phyloP scores from a whole-genome alignment of 2,797 vertebrate species.

The Nothura maculosa region DNA sequence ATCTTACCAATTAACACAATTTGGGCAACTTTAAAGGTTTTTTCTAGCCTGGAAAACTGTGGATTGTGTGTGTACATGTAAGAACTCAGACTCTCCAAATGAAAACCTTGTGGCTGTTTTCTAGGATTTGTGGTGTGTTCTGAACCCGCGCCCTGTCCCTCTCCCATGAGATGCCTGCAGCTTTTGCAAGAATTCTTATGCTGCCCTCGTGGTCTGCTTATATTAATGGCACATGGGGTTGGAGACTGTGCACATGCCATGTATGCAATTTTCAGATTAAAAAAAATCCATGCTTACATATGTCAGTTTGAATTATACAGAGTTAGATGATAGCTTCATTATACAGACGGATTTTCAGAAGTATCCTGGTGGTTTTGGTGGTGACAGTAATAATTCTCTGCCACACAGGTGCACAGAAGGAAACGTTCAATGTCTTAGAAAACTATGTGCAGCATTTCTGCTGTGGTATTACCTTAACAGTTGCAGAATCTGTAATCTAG shows the following conservation, averaged over 20 bases:
- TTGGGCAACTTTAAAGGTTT: neutral
- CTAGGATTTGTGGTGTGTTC: too few relatives aligned
- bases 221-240: too few relatives aligned
- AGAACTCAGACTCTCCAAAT: too few relatives aligned
- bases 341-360: neutral
- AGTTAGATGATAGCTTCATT: neutral
- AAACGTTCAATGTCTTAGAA: neutral
- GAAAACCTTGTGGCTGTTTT: too few relatives aligned
- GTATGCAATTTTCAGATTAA: neutral
- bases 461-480: rapidly evolving
- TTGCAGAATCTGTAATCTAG: neutral
- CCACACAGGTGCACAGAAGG: neutral
- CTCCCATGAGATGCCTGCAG: too few relatives aligned
- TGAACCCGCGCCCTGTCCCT: too few relatives aligned
- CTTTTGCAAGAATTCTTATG: too few relatives aligned
- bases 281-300: neutral
- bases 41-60: neutral
- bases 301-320: rapidly evolving
- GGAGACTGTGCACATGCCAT: too few relatives aligned
- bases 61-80: too few relatives aligned
- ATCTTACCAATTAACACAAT: neutral
- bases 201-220: too few relatives aligned
- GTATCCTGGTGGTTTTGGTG: neutral
- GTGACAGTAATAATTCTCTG: neutral
- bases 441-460: neutral